phyloP scores from a whole-genome alignment of 1,140 invertebrate species.

The Camponotus vicinus region DNA sequence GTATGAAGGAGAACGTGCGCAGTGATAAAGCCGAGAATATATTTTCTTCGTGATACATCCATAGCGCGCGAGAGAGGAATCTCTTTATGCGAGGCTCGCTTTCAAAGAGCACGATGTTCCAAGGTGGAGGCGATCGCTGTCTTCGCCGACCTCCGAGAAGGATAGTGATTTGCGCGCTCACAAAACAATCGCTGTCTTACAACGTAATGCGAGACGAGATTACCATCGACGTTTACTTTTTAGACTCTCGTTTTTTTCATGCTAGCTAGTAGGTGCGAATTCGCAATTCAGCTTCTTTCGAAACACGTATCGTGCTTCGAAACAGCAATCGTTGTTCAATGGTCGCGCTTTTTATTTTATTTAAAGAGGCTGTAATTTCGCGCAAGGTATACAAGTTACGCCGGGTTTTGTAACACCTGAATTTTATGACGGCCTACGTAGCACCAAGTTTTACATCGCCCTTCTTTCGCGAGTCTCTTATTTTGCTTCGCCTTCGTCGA shows the following conservation, averaged over 20 bases:
- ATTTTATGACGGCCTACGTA: conserved; percentile 51
- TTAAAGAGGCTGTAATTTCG: conserved; percentile 65
- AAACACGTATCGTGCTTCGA: conserved; percentile 55
- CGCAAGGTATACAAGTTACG: conserved; percentile 41
- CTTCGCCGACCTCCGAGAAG: conserved; percentile 40
- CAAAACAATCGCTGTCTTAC: conserved; percentile 64
- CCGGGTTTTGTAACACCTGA: conserved; percentile 51
- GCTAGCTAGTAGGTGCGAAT: conserved; percentile 58
- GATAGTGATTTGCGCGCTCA: conserved; percentile 69
- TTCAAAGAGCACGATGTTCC: conserved; percentile 63
- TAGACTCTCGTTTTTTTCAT: conserved; percentile 40
- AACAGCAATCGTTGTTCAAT: conserved; percentile 59
- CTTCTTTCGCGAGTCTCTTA: conserved; percentile 47
- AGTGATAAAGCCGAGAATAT: conserved; percentile 54
- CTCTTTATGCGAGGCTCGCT: conserved; percentile 53
- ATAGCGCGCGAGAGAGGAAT: conserved; percentile 18
- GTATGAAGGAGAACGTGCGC: conserved; percentile 32
- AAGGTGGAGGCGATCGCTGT: conserved; percentile 55
- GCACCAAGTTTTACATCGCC: conserved; percentile 42
- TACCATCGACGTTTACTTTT: conserved; percentile 63
- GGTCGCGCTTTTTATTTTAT: conserved; percentile 56
- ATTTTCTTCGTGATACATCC: conserved; percentile 39
- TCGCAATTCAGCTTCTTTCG: conserved; percentile 59
- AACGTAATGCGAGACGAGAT: conserved; percentile 66
- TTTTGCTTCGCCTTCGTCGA: not conserved